Evolutionary conservation across 2,888 invertebrate genomes (phyloP), one percentile per base, ranked within the genome.

Genomic region (Belgica antarctica): DNA sequence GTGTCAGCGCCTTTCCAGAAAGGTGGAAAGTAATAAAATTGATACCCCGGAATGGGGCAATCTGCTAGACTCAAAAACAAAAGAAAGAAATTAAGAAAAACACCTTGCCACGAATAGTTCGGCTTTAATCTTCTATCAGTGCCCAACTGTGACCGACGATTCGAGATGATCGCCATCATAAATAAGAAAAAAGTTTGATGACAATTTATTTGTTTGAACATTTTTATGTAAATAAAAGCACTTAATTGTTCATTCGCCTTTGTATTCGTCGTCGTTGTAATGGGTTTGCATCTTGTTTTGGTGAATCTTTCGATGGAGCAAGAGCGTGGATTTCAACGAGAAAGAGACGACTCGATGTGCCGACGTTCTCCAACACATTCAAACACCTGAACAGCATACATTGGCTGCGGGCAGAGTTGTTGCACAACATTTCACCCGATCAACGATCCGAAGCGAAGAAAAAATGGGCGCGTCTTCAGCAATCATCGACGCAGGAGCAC

Each of bases 181-280:
- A 46, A 15, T 5, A 46, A n/a, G 46, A 15, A 12, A 10, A 15
- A 24, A 52, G 4, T 41, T 46, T 68, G 68, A 52, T 47, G 34
- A 57, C 47, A 47, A 68, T 66, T 66, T 66, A 66, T 68, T 68
- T 68, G 68, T 68, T 68, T 68, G 17, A 12, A 22, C 22, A 52
- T 57, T 68, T 66, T 68, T 68, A 68, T 68, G 68, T n/a, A 68
- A 68, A 68, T 68, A 27, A 24, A 47, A 46, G 31, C 28, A 31
- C 52, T 68, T 52, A 68, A 68, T 68, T 52, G 47, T 36, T 25
- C 27, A 25, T 36, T 65, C 62, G 12, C 4, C 31, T 7, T 62
- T 22, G 22, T 34, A 63, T 10, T 57, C 24, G 5, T 8, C 8
- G 19, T 22, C n/a, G 24, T n/a, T n/a, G 41, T 31, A 10, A 31